phyloP scores from a whole-genome alignment of 2,797 vertebrate genomes.

The Pangasius mekongensis region DNA sequence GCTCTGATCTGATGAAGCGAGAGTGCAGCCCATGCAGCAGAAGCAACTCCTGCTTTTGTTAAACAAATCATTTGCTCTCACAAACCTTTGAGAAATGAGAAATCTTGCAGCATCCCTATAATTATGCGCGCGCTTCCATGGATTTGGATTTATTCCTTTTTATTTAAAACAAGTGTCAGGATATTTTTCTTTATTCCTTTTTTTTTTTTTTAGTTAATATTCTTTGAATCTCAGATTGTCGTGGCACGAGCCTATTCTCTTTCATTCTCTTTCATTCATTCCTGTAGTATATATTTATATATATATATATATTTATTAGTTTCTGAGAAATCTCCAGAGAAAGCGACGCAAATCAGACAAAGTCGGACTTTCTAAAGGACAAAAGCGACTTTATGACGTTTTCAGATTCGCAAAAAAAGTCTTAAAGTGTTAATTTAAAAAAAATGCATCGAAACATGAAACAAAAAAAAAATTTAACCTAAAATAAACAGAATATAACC shows the following conservation, averaged over 20 bases:
- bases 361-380: not conserved
- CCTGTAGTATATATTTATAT: not conserved
- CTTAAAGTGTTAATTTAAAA: not conserved
- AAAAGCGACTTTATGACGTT: not conserved
- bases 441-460: not conserved
- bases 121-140: not conserved
- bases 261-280: not conserved
- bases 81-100: not conserved
- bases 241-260: not conserved
- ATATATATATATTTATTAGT: not conserved
- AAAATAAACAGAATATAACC: not conserved
- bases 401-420: not conserved
- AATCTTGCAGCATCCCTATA: too few species aligned
- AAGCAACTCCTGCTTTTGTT: constrained; percentile 4
- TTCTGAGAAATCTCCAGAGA: not conserved
- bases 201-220: not conserved
- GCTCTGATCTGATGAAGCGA: not conserved
- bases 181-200: not conserved
- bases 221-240: not conserved
- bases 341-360: not conserved
- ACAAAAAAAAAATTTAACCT: not conserved
- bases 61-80: not conserved
- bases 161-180: not conserved
- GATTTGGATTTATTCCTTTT: not conserved
- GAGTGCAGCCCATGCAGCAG: not conserved